Conservation (phyloP, 2,888 invertebrate genomes). For the Xestobium rufovillosum region DNA sequence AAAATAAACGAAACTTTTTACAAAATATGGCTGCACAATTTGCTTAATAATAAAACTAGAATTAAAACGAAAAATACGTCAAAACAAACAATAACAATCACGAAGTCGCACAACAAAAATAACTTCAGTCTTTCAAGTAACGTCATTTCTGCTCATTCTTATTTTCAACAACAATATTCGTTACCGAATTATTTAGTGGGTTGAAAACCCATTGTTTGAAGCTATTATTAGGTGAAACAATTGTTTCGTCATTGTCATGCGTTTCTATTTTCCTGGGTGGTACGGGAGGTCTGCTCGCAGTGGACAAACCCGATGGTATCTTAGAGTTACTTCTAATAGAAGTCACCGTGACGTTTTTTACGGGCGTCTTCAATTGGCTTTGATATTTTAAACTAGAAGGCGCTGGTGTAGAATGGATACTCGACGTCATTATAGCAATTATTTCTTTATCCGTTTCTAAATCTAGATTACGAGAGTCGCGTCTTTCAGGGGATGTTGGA, state of each 20-base stretch:
- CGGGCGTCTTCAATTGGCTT: constrained; percentile 36
- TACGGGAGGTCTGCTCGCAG: constrained; percentile 42
- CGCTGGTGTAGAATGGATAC: constrained; percentile 36
- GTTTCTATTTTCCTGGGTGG: constrained; percentile 44
- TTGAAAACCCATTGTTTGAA: constrained; percentile 44
- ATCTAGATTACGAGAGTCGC: constrained; percentile 36
- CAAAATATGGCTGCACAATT: too few relatives aligned
- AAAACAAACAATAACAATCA: too few relatives aligned
- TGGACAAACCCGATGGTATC: constrained; percentile 40
- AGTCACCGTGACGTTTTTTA: constrained; percentile 54
- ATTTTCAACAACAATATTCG: constrained; percentile 38
- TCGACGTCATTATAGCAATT: constrained; percentile 39
- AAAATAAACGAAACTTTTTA: constrained; percentile 6
- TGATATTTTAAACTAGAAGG: constrained; percentile 30
- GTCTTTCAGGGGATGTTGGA: constrained; percentile 39
- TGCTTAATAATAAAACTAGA: too few relatives aligned
- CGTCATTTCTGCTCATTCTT: constrained; percentile 27
- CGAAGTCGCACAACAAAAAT: too few relatives aligned
- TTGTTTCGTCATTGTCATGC: constrained; percentile 32
- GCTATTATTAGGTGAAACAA: constrained; percentile 30
- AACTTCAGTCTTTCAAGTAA: too few relatives aligned
- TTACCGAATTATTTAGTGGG: constrained; percentile 37
- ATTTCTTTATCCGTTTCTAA: constrained; percentile 38
- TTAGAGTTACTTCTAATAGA: constrained; percentile 55
- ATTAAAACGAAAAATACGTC: too few relatives aligned